Base-by-base conservation (phyloP, 2,797 vertebrate genomes). In the Parambassis ranga region DNA sequence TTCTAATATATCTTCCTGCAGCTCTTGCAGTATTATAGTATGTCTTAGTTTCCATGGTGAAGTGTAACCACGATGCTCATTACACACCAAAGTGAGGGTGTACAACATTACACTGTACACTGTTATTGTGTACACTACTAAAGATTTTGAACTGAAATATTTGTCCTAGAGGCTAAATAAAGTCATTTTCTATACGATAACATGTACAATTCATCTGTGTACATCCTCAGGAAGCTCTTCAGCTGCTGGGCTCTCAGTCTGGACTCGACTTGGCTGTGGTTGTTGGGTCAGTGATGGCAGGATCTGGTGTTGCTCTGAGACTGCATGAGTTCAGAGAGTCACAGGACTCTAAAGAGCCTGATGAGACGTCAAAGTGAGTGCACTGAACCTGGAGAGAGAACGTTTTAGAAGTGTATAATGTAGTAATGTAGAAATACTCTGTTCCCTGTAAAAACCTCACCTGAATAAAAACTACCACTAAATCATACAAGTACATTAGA, bases 271-370 rank as follows among this genome's bases (percentile, higher is more conserved):
- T 1, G 5, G 4, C 52, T 19, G 31, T 6, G 4, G 0, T 4
- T 30, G 30, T 1, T 3, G 13, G 9, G 0, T 14, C 30, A 8
- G 60, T 2, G 35, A 89, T 91, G 89, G 80, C 88, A 0, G 89
- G 88, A 30, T 11, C 78, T 3, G 86, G 85, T 7, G 49, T 77
- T 0, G 86, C 87, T 36, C 14, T 89, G 39, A 70, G 85, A 66
- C 67, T 90, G 19, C 86, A 90, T 4, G 84, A 88, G 43, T 89
- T 88, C 71, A 89, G 75, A 66, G 81, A 83, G 33, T 55, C 32
- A 27, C 49, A 26, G 30, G 58, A 76, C 32, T 36, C 33, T 14
- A 38, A 35, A 18, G 37, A 43, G 1, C 19, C 19, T 0, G 24
- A 48, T 4, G 24, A n/a, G 0, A 47, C 11, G 4, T 32, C n/a